Evolutionary conservation across 2,113 vertebrate genomes (phyloP).

Genomic region (Nicator chloris): DNA sequence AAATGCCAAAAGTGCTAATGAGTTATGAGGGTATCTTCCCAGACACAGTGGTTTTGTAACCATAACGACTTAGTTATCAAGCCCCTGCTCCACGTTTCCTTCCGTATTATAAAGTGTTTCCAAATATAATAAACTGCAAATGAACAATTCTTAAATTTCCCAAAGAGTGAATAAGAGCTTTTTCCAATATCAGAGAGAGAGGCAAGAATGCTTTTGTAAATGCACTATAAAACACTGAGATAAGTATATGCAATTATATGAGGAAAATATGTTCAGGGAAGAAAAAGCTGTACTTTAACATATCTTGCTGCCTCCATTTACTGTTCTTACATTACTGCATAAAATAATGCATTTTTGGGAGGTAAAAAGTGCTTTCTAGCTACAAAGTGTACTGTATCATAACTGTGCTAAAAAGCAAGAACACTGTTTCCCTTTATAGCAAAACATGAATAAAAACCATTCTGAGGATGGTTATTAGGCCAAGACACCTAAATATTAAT

Average conservation of each 20-base stretch:
- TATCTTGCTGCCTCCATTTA: background rate
- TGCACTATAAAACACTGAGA: slow-evolving; percentile 15
- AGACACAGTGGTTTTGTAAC: background rate
- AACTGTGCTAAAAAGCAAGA: background rate
- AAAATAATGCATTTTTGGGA: background rate
- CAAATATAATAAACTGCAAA: slow-evolving; percentile 27
- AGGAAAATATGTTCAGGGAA: background rate
- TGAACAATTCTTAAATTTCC: slow-evolving; percentile 14
- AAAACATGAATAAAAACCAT: background rate
- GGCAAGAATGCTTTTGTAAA: background rate
- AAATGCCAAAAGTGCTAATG: background rate
- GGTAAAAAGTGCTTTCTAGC: background rate
- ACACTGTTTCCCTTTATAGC: background rate
- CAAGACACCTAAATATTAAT: background rate
- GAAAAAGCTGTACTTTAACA: background rate
- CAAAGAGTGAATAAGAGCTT: slow-evolving; percentile 9
- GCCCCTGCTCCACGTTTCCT: background rate
- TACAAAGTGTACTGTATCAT: background rate
- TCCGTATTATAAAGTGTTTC: background rate
- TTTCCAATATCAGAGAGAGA: background rate
- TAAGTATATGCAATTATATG: slow-evolving; percentile 42
- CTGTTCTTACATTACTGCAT: background rate
- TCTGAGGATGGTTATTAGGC: background rate
- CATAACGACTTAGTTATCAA: slow-evolving; percentile 24
- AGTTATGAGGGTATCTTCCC: slow-evolving; percentile 17